Base-by-base conservation (phyloP, 1,140 invertebrate species). In the Wiebesia pumilae region DNA sequence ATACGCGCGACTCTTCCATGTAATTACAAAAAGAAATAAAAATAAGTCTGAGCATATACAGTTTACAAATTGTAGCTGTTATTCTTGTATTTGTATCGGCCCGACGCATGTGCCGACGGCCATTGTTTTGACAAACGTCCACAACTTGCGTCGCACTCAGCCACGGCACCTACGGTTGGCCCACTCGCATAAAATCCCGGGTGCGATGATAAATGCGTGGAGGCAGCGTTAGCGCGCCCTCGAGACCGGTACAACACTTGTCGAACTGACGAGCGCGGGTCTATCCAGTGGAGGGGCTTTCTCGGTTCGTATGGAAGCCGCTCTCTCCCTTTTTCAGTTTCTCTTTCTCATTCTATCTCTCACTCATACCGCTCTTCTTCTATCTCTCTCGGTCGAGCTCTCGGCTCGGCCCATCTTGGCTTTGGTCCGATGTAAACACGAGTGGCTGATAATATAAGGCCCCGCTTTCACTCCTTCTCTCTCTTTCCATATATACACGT, bases 391-490 rank as follows among this genome's bases (percentile, higher is more conserved):
- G 67, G 19, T 43, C 86, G 40, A 69, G 16, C 33, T 58, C 14
- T 65, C 58, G 38, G 16, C 3, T 24, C 30, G n/a, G 80, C 73
- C 87, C 88, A 71, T 88, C 89, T 88, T 87, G 86, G 87, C 67
- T 43, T 87, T 85, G 85, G 87, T 79, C 85, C 88, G 90, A 91
- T 92, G 90, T 92, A 91, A 92, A 92, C 90, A 91, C 92, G 90
- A 92, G 91, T 92, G 92, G 91, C 91, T 91, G 91, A 92, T 92
- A 92, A 89, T 88, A 85, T 87, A 88, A 89, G 90, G 90, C 91
- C 88, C 89, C 67, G 80, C 51, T 69, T 47, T 24, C 65, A 24
- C 21, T n/a, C 71, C 24, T 47, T 9, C 51, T 62, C 43, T 62
- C 33, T 35, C 19, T 47, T 21, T 80, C 40, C n/a, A n/a, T n/a